Conservation (phyloP, 2,113 vertebrate genomes). For the Silurus meridionalis region DNA sequence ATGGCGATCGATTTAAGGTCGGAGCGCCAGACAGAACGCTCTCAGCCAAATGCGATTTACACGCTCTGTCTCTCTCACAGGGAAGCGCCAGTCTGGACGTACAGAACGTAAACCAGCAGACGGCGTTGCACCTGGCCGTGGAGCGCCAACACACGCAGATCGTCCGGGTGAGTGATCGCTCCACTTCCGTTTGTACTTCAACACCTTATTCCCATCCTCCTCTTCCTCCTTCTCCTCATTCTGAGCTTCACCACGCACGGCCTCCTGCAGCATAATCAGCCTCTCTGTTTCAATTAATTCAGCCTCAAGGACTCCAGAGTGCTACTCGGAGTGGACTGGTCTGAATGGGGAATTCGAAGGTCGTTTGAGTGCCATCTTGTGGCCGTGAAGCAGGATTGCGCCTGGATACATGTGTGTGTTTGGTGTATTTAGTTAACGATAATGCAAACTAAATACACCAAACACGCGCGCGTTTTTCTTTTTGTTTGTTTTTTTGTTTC, state of each 20-base stretch:
- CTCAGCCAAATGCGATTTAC: slow-evolving; percentile 33
- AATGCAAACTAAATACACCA: too few relatives aligned
- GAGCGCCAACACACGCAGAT: slow-evolving; percentile 98
- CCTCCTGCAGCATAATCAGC: slow-evolving; percentile 65
- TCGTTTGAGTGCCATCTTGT: slow-evolving; percentile 74
- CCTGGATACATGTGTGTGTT: not conserved
- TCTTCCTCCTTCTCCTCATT: not conserved
- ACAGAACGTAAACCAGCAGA: slow-evolving; percentile 98
- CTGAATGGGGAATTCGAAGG: slow-evolving; percentile 46
- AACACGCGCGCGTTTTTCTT: too few relatives aligned
- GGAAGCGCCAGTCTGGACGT: slow-evolving; percentile 96
- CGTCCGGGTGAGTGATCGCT: slow-evolving; percentile 82
- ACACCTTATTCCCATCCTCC: slow-evolving; percentile 24
- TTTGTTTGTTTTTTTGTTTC: too few relatives aligned
- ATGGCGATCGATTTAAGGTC: slow-evolving; percentile 28
- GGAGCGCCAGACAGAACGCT: slow-evolving; percentile 16
- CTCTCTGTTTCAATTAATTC: slow-evolving; percentile 57
- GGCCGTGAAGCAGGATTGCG: slow-evolving; percentile 62
- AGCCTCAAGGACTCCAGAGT: slow-evolving; percentile 55
- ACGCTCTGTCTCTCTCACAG: slow-evolving; percentile 66
- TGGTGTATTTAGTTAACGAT: too few relatives aligned
- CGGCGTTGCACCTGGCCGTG: slow-evolving; percentile 94
- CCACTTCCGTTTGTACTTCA: not conserved
- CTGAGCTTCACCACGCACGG: slow-evolving; percentile 51
- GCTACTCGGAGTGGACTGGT: slow-evolving; percentile 14